Conservation (phyloP, 2,797 vertebrate genomes). For the Cottoperca gobio region DNA sequence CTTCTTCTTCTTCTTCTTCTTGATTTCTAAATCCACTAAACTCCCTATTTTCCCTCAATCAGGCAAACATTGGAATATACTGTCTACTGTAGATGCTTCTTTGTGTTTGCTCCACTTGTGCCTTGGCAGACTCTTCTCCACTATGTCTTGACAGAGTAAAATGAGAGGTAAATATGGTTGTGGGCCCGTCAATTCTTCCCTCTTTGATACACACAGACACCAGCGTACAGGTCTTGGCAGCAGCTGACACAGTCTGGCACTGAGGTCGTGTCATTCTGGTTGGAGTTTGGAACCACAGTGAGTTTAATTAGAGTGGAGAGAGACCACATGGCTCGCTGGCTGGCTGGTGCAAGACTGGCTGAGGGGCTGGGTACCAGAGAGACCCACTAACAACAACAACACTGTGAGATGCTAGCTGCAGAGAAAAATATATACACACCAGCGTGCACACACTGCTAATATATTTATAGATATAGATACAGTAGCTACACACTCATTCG, state of each 20-base stretch:
- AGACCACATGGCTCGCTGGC: constrained; percentile 70
- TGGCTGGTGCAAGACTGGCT: constrained; percentile 49
- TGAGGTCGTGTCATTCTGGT: constrained; percentile 64
- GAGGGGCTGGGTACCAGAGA: constrained; percentile 48
- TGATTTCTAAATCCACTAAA: constrained; percentile 72
- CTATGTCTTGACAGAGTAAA: constrained; percentile 57
- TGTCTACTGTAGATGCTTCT: constrained; percentile 50
- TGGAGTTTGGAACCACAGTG: constrained; percentile 71
- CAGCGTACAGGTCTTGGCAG: constrained; percentile 57
- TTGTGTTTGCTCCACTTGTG: constrained; percentile 50
- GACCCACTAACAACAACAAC: constrained; percentile 51
- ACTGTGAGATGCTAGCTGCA: constrained; percentile 21
- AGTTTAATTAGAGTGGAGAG: constrained; percentile 80
- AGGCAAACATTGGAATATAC: constrained; percentile 53
- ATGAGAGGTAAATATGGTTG: constrained; percentile 70
- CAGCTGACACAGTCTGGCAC: constrained; percentile 70
- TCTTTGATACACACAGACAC: constrained; percentile 25
- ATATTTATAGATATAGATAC: constrained; percentile 57
- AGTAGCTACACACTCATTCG: constrained; percentile 53
- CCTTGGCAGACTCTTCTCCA: constrained; percentile 57
- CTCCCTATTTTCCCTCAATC: constrained; percentile 37
- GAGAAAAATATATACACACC: constrained; percentile 2
- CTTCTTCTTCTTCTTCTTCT: constrained; percentile 51
- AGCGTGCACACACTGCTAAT: constrained; percentile 14
- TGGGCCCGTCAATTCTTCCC: constrained; percentile 49